A percentile compares a stretch with the other conserved stretches of the same genome.
These are phyloP conservation scores for Mastacembelus armatus DNA, from an alignment of 2,797 vertebrate genomes.

Conservation along the genomic window DNA sequence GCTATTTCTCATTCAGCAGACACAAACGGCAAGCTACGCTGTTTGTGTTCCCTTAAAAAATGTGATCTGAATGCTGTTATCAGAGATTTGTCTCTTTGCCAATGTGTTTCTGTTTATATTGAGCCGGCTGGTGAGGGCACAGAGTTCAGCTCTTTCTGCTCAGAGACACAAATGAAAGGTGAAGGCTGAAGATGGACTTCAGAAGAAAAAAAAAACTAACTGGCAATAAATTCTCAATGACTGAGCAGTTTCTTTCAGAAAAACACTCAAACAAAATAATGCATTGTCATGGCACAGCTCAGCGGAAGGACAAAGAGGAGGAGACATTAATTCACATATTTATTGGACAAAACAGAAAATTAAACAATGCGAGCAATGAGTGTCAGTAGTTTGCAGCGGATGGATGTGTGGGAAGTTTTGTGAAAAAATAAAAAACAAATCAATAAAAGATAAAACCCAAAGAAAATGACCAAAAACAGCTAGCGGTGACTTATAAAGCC, in stretches of 20 bases:
- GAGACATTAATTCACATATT: background rate
- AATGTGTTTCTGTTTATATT: conserved; percentile 4
- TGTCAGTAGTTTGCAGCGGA: background rate
- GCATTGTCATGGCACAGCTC: background rate
- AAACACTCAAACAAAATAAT: conserved; percentile 3
- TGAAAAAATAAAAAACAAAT: background rate
- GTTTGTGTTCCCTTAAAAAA: conserved; percentile 25
- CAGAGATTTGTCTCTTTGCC: conserved; percentile 2
- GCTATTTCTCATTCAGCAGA: conserved; percentile 37
- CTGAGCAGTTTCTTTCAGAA: conserved; percentile 21
- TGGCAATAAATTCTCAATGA: conserved; percentile 5
- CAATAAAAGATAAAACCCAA: background rate
- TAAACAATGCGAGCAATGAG: background rate
- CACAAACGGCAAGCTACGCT: conserved; percentile 11
- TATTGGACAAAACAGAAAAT: background rate
- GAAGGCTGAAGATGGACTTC: conserved; percentile 6
- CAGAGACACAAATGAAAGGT: conserved; percentile 30
- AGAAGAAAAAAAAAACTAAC: conserved; percentile 5
- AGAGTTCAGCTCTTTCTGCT: conserved; percentile 23
- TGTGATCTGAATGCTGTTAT: conserved; percentile 27
- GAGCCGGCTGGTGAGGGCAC: background rate
- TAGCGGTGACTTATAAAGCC: background rate
- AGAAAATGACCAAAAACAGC: no score
- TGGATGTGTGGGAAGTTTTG: background rate
- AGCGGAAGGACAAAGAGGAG: background rate